Conservation (phyloP, 2,113 vertebrate genomes). For the Balaeniceps rex region DNA sequence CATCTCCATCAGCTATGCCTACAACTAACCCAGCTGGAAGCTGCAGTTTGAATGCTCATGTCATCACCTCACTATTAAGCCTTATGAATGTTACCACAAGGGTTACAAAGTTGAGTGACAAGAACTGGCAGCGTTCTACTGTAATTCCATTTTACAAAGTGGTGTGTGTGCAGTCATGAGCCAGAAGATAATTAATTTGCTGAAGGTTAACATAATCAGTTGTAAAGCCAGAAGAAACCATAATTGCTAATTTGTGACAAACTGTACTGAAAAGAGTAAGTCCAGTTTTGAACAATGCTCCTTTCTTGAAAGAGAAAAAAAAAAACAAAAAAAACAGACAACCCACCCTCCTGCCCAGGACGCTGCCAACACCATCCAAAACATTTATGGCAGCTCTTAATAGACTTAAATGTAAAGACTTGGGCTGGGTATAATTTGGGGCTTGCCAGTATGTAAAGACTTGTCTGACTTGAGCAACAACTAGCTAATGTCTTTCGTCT, state of each 20-base stretch:
- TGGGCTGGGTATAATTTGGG: neutral
- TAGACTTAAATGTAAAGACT: neutral
- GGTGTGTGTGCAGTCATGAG: neutral
- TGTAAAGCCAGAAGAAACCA: neutral
- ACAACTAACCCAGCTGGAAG: neutral
- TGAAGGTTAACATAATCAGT: constrained; percentile 8
- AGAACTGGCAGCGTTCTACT: constrained; percentile 2
- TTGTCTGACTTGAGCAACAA: constrained; percentile 36
- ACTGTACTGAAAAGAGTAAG: neutral
- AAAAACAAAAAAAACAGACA: neutral
- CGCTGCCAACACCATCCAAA: neutral
- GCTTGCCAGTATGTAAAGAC: neutral
- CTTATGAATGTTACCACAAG: neutral
- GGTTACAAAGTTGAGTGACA: neutral
- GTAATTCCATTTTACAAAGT: neutral
- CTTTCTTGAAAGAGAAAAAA: neutral
- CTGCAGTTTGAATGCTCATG: neutral
- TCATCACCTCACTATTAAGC: neutral
- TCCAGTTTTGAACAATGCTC: neutral
- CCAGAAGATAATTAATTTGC: constrained; percentile 33
- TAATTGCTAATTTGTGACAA: neutral
- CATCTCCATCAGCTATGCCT: neutral
- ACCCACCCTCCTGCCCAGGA: neutral
- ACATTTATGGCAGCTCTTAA: neutral
- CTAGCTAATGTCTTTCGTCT: neutral